Conservation (phyloP, 2,888 invertebrate genomes). For the Pinctada fucata region DNA sequence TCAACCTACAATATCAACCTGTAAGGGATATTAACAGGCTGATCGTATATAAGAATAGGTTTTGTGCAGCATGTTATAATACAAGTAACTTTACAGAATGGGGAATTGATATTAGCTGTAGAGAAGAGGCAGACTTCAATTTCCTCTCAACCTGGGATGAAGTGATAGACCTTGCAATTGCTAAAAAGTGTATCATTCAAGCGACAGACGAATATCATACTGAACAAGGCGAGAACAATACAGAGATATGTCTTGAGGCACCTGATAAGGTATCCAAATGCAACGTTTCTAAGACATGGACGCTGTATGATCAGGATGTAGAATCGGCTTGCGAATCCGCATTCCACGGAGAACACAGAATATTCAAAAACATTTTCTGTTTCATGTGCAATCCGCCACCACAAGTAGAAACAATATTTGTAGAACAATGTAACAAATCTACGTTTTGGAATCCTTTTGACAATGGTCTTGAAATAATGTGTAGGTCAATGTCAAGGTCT, state of each 20-base stretch:
- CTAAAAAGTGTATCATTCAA: not conserved
- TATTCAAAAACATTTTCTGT: not conserved
- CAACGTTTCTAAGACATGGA: not conserved
- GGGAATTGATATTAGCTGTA: not conserved
- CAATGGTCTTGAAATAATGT: not conserved
- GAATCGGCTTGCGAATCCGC: not conserved
- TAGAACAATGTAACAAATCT: not conserved
- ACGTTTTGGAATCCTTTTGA: not conserved
- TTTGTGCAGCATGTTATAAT: not conserved
- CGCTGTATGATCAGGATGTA: not conserved
- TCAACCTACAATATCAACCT: not conserved
- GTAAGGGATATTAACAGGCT: not conserved
- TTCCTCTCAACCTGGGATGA: not conserved
- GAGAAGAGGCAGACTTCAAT: not conserved
- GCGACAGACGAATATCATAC: not conserved
- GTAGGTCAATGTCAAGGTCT: not conserved
- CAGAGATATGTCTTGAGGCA: not conserved
- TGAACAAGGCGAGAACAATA: not conserved
- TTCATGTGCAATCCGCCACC: not conserved
- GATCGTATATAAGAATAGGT: not conserved
- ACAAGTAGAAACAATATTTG: not conserved
- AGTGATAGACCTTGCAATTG: not conserved
- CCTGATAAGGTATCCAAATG: not conserved
- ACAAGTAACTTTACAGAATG: not conserved
- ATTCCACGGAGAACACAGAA: not conserved